A percentile compares a stretch with the other conserved stretches of the same genome.
phyloP scores from a whole-genome alignment of 2,797 vertebrate genomes.

The Varecia variegata region DNA sequence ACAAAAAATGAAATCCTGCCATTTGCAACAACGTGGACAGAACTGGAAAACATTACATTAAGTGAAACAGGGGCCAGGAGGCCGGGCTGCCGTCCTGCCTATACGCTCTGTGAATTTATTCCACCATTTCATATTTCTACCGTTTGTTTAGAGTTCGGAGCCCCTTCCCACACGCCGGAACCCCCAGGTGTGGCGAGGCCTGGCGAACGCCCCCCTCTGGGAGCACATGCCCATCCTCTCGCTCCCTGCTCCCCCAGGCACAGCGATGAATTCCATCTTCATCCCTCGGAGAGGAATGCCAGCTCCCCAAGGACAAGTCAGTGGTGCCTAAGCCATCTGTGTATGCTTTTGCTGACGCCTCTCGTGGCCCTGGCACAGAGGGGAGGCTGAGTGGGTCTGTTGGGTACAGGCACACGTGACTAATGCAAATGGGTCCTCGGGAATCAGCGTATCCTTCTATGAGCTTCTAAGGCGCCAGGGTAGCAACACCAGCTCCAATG shows the following conservation, averaged over 20 bases:
- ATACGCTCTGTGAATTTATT: background rate
- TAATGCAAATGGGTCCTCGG: background rate
- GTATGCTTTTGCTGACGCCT: background rate
- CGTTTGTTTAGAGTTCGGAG: background rate
- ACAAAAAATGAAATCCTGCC: background rate
- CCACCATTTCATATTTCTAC: no score
- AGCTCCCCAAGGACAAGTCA: background rate
- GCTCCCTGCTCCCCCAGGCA: no score
- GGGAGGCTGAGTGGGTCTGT: background rate
- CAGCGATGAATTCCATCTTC: background rate
- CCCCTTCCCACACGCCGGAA: background rate
- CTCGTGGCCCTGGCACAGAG: background rate
- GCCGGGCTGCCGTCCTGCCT: background rate
- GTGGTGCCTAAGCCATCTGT: background rate
- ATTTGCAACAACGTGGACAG: background rate
- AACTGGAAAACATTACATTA: background rate
- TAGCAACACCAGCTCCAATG: background rate
- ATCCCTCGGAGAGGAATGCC: background rate
- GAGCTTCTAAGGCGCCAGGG: background rate
- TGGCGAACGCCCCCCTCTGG: background rate
- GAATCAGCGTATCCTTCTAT: no score
- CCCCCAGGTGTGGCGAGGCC: conserved; percentile 60
- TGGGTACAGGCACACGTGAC: fast-evolving
- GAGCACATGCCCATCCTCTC: background rate
- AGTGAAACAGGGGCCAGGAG: background rate